These are phyloP conservation scores for Urophycis tenuis DNA, from an alignment of 2,797 vertebrate species.

Conservation along the genomic window DNA sequence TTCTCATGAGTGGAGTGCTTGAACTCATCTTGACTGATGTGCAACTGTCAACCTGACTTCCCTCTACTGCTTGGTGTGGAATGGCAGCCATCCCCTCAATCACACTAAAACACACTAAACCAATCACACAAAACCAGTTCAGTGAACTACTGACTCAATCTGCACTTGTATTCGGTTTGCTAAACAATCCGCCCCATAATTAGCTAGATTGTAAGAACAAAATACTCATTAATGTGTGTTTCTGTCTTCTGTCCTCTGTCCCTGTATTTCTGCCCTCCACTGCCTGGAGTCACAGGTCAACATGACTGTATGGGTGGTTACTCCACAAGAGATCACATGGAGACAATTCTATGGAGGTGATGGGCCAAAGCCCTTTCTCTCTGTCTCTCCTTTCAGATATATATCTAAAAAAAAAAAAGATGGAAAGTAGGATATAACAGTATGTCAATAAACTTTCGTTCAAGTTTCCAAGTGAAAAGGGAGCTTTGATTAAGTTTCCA, in stretches of 20 bases:
- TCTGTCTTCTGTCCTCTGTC: constrained; percentile 1
- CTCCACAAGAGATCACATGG: constrained; percentile 39
- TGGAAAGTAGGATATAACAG: background rate
- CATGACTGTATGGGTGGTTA: constrained; percentile 38
- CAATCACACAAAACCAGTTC: background rate
- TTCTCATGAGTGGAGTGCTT: constrained; percentile 6
- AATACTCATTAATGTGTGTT: background rate
- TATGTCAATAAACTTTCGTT: constrained; percentile 9
- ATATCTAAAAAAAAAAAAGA: background rate
- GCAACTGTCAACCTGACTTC: constrained; percentile 4
- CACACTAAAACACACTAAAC: background rate
- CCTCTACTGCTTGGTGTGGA: constrained; percentile 1
- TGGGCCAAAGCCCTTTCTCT: constrained; percentile 31
- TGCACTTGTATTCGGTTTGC: background rate
- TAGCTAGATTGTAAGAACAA: background rate
- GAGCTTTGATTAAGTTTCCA: constrained; percentile 4
- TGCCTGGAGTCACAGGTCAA: constrained; percentile 42
- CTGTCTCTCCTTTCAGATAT: background rate
- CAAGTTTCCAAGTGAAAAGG: constrained; percentile 6
- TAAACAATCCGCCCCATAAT: background rate
- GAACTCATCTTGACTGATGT: constrained; percentile 38
- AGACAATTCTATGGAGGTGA: constrained; percentile 43
- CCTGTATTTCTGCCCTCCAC: constrained; percentile 25
- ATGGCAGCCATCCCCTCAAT: constrained; percentile 11
- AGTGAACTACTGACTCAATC: background rate